These are phyloP conservation scores for Notamacropus eugenii DNA, from an alignment of 2,797 vertebrate species.

Conservation along the genomic window DNA sequence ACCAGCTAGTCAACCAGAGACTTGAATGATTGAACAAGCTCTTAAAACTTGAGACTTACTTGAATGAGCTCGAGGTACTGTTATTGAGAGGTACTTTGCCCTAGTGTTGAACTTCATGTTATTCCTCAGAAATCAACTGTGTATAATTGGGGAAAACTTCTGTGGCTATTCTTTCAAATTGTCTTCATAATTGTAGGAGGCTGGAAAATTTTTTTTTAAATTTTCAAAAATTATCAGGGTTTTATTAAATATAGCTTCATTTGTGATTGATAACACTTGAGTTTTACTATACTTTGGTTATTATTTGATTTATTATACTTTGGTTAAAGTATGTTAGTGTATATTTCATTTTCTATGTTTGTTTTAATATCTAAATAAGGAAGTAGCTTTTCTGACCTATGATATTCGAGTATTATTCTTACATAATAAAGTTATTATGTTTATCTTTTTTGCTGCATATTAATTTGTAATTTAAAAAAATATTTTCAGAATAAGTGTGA, in stretches of 20 bases:
- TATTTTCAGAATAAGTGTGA: conserved; percentile 39
- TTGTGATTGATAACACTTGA: conserved; percentile 25
- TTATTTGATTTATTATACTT: neutral
- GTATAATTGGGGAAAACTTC: conserved; percentile 24
- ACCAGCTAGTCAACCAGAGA: neutral
- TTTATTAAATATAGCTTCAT: conserved; percentile 36
- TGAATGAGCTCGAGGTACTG: conserved; percentile 15
- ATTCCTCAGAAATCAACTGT: conserved; percentile 37
- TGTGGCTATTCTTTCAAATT: conserved; percentile 8
- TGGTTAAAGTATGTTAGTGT: conserved; percentile 42
- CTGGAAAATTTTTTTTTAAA: neutral
- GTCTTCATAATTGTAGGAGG: neutral
- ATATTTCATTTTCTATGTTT: conserved; percentile 48
- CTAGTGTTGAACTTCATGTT: conserved; percentile 21
- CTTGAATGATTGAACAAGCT: neutral
- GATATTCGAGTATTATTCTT: neutral
- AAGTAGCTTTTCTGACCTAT: neutral
- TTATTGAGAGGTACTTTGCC: conserved; percentile 24
- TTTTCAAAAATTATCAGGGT: neutral
- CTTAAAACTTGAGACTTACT: neutral
- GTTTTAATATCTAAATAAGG: conserved; percentile 43
- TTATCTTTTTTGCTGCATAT: conserved; percentile 43
- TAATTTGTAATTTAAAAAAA: conserved; percentile 45
- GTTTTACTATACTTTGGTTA: conserved; percentile 18
- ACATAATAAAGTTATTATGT: conserved; percentile 28